Conservation (phyloP, 2,888 invertebrate species). For the Drosophila nigritarsus region DNA sequence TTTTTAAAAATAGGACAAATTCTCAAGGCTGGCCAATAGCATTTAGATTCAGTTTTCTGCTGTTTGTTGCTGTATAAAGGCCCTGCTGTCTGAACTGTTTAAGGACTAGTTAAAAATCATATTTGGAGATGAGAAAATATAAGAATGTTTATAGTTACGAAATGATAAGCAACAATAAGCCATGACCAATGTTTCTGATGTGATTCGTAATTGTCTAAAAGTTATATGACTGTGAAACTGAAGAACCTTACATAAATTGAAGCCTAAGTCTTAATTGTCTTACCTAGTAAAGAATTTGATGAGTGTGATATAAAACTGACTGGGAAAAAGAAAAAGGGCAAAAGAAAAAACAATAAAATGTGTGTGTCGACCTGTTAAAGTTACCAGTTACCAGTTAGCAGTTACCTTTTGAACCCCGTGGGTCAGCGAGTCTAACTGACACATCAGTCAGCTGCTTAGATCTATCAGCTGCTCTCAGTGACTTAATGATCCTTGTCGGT, state of each 20-base stretch:
- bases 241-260: not conserved
- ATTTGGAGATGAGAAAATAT: not conserved
- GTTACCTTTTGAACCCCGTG: constrained; percentile 15
- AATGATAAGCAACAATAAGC: not conserved
- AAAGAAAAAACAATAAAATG: constrained; percentile 4
- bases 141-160: not conserved
- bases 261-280: not conserved
- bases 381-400: not conserved
- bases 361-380: constrained; percentile 29
- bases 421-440: constrained; percentile 22
- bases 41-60: not conserved
- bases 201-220: not conserved
- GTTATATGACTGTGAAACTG: not conserved
- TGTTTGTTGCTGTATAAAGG: too few species aligned
- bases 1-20: not conserved
- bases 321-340: constrained; percentile 10
- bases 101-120: not conserved
- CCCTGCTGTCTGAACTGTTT: too few species aligned
- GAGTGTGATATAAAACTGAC: constrained; percentile 4
- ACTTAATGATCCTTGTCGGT: constrained; percentile 68
- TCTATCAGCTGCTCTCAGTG: constrained; percentile 9
- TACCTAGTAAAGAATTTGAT: not conserved
- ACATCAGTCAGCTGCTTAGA: constrained; percentile 20
- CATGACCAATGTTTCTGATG: not conserved
- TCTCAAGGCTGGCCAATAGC: not conserved